Evolutionary conservation across 2,888 invertebrate genomes (phyloP).

Genomic region (Agelastica alni): DNA sequence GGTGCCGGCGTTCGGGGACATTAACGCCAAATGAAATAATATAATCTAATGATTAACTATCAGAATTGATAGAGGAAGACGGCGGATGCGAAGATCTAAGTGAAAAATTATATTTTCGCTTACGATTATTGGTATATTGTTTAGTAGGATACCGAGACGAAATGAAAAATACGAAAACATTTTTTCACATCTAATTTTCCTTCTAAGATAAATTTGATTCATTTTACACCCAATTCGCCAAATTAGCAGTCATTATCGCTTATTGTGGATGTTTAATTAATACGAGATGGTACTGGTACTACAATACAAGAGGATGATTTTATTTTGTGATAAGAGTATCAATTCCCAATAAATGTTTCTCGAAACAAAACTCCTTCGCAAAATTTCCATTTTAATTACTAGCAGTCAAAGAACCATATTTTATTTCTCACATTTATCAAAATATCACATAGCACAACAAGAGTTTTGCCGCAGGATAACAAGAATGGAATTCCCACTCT

Average conservation of each 20-base stretch:
- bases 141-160: too few species aligned
- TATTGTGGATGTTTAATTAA: too few species aligned
- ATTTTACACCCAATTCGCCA: too few species aligned
- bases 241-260: too few species aligned
- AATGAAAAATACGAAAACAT: too few species aligned
- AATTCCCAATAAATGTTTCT: too few species aligned
- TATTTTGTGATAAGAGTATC: too few species aligned
- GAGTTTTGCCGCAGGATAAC: constrained; percentile 32
- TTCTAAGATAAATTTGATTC: too few species aligned
- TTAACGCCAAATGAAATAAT: constrained; percentile 44
- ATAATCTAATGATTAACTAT: constrained; percentile 35
- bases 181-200: too few species aligned
- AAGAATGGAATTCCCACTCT: constrained; percentile 34
- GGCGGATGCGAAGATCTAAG: constrained; percentile 4
- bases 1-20: constrained; percentile 43
- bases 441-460: constrained; percentile 39
- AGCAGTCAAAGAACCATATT: constrained; percentile 26
- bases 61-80: constrained; percentile 10
- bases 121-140: constrained; percentile 1
- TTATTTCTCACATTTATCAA: constrained; percentile 42
- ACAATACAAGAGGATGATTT: too few species aligned
- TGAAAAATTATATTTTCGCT: constrained; percentile 17
- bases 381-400: neutral
- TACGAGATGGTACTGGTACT: too few species aligned
- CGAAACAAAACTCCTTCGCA: too few species aligned